Evolutionary conservation across 2,888 invertebrate species (phyloP).

Genomic region (Nowickia ferox): DNA sequence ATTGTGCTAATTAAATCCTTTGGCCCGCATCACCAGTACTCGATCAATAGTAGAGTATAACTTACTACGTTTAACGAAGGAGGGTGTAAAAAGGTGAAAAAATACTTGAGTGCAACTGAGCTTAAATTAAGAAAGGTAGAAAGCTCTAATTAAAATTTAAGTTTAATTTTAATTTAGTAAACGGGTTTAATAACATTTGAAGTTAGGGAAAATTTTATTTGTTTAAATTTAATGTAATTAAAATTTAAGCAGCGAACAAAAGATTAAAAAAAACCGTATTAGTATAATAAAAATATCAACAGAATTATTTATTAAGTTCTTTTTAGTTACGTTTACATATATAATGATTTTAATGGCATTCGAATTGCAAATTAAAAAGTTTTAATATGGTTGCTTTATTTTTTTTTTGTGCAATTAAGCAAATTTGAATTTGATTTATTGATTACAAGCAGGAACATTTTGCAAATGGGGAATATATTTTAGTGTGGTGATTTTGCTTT

Average conservation of each 20-base stretch:
- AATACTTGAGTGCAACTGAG: not conserved
- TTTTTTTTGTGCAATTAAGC: too few species aligned
- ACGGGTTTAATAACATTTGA: not conserved
- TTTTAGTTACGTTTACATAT: too few species aligned
- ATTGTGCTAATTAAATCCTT: constrained; percentile 52
- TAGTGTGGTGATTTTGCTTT: not conserved
- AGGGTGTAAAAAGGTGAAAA: too few species aligned
- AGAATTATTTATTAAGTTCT: too few species aligned
- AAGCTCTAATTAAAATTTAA: not conserved
- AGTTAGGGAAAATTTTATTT: not conserved
- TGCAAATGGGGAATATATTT: not conserved
- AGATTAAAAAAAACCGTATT: too few species aligned
- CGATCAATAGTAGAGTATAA: not conserved
- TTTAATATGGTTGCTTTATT: too few species aligned
- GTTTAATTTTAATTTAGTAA: not conserved
- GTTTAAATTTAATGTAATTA: not conserved
- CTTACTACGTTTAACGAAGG: not conserved
- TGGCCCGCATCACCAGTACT: constrained; percentile 14
- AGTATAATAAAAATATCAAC: too few species aligned
- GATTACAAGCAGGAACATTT: not conserved
- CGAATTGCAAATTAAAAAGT: too few species aligned
- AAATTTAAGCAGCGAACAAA: not conserved
- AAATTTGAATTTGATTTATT: too few species aligned
- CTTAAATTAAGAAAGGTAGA: not conserved
- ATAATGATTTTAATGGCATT: too few species aligned